Evolutionary conservation across 1,140 invertebrate genomes (phyloP).

Genomic region (Ridgeia piscesae): DNA sequence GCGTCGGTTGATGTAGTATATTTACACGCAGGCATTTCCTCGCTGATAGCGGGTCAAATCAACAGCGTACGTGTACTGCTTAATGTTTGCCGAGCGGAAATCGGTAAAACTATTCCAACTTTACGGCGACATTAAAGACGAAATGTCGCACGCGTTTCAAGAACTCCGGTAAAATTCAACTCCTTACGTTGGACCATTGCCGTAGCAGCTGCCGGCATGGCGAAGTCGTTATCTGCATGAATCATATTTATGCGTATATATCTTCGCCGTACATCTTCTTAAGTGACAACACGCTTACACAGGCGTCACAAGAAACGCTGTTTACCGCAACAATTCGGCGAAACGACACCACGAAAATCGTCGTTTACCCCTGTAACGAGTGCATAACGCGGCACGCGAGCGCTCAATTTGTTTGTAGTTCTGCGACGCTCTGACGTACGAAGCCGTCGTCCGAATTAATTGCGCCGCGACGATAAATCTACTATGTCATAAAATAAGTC

Average conservation of each 20-base stretch:
- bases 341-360: not conserved
- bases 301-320: not conserved
- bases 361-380: not conserved
- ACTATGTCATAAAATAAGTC: not conserved
- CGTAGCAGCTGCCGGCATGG: not conserved
- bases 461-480: not conserved
- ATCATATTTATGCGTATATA: not conserved
- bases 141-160: not conserved
- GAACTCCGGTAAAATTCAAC: not conserved
- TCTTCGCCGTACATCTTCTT: not conserved
- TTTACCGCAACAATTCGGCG: not conserved
- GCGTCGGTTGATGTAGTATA: not conserved
- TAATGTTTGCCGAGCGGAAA: not conserved
- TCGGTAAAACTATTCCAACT: not conserved
- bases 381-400: not conserved
- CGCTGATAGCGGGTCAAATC: not conserved
- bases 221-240: not conserved
- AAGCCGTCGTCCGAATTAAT: not conserved
- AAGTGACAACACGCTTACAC: not conserved
- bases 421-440: not conserved
- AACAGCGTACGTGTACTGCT: not conserved
- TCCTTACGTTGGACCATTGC: not conserved
- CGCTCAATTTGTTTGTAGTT: not conserved
- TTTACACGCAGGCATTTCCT: not conserved
- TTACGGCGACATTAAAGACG: not conserved